These are phyloP conservation scores for Rhipidura dahli DNA, from an alignment of 2,113 vertebrate species.

Conservation along the genomic window DNA sequence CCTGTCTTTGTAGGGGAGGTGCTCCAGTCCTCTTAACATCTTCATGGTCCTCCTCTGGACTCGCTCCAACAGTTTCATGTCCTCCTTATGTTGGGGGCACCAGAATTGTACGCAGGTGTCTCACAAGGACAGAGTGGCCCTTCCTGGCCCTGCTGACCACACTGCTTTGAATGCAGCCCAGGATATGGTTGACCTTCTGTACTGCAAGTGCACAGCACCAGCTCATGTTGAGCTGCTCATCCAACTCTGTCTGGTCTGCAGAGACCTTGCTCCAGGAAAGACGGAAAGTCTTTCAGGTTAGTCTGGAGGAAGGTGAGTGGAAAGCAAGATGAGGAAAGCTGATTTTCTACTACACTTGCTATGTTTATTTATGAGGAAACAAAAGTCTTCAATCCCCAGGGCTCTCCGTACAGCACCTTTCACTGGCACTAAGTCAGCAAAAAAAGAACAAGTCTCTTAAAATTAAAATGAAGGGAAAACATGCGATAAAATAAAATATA, in stretches of 20 bases:
- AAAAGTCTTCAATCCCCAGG: not conserved
- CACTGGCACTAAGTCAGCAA: not conserved
- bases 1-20: not conserved
- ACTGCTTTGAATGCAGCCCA: not conserved
- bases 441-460: conserved; percentile 10
- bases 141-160: not conserved
- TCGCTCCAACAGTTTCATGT: not conserved
- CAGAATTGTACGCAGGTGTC: not conserved
- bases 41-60: not conserved
- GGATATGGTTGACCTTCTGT: not conserved
- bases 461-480: conserved; percentile 48
- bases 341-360: not conserved
- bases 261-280: not conserved
- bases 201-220: not conserved
- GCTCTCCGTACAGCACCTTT: not conserved
- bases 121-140: not conserved
- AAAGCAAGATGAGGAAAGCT: not conserved
- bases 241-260: not conserved
- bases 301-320: not conserved
- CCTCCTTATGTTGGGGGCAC: not conserved
- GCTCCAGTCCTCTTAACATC: not conserved
- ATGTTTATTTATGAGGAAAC: conserved; percentile 27
- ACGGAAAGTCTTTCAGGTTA: not conserved
- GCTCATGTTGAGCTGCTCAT: not conserved
- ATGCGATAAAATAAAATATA: conserved; percentile 36